Conservation (phyloP, 2,113 vertebrate genomes). For the Pteropus alecto region DNA sequence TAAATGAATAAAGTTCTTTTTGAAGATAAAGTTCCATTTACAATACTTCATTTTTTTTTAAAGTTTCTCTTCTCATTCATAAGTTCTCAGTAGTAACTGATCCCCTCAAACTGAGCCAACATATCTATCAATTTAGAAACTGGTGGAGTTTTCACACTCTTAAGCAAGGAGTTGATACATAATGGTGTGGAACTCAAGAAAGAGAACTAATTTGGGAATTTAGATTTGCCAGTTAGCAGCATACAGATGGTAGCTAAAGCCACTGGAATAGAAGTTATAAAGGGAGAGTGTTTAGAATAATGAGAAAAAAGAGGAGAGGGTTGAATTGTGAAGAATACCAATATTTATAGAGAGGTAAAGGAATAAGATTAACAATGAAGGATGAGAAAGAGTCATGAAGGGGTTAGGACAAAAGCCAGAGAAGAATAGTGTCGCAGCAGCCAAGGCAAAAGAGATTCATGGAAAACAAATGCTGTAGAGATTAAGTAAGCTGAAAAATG, state of each 20-base stretch:
- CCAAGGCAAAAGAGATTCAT: not conserved
- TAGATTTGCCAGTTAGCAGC: not conserved
- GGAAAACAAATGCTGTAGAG: not conserved
- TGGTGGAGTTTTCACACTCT: not conserved
- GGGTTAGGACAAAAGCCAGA: not conserved
- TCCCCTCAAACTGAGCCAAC: not conserved
- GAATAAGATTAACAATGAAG: not conserved
- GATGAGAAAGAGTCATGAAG: not conserved
- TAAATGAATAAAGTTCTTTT: not conserved
- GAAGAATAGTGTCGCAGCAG: not conserved
- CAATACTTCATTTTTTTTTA: not conserved
- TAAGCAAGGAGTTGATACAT: not conserved
- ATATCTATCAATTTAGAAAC: not conserved
- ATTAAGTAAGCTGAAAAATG: not conserved
- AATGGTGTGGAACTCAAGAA: not conserved
- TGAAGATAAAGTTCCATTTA: not conserved
- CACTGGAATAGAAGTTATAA: not conserved
- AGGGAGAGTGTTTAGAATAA: not conserved
- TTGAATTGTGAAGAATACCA: not conserved
- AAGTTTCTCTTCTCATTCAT: not conserved
- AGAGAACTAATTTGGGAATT: not conserved
- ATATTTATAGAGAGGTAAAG: not conserved
- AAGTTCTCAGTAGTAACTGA: not conserved
- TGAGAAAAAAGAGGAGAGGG: not conserved
- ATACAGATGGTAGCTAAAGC: not conserved